Conservation (phyloP, 2,113 vertebrate genomes). For the Laticauda colubrina region DNA sequence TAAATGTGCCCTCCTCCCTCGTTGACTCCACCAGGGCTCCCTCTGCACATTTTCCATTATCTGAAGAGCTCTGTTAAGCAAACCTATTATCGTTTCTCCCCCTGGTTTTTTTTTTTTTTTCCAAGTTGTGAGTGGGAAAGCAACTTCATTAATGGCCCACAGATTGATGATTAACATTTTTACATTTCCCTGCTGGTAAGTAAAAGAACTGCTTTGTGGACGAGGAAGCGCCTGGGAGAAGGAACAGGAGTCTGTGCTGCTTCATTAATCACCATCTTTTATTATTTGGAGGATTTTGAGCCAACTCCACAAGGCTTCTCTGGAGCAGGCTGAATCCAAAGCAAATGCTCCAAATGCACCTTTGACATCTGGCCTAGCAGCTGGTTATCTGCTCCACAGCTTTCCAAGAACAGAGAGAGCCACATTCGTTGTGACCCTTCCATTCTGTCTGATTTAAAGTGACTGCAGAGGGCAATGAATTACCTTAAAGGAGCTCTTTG, state of each 20-base stretch:
- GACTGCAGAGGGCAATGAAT: conserved; percentile 79
- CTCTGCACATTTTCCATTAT: conserved; percentile 69
- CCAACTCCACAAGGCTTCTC: conserved; percentile 71
- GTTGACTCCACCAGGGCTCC: conserved; percentile 67
- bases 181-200: conserved; percentile 76
- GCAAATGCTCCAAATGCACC: conserved; percentile 75
- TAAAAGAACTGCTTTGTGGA: conserved; percentile 78
- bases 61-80: conserved; percentile 75
- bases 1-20: conserved; percentile 61
- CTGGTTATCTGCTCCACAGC: conserved; percentile 73
- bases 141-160: conserved; percentile 78
- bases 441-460: conserved; percentile 75
- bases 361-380: conserved; percentile 82
- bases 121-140: conserved; percentile 76
- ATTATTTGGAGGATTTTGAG: conserved; percentile 74
- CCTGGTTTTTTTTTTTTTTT: conserved; percentile 71
- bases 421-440: conserved; percentile 71
- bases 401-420: conserved; percentile 73
- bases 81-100: conserved; percentile 75
- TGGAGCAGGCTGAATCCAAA: conserved; percentile 72
- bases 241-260: conserved; percentile 69
- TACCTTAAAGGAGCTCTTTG: conserved; percentile 77
- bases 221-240: conserved; percentile 72
- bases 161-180: conserved; percentile 83
- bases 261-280: conserved; percentile 79